These are phyloP conservation scores for Aulostomus chinensis DNA, from an alignment of 2,797 vertebrate genomes.

Conservation along the genomic window DNA sequence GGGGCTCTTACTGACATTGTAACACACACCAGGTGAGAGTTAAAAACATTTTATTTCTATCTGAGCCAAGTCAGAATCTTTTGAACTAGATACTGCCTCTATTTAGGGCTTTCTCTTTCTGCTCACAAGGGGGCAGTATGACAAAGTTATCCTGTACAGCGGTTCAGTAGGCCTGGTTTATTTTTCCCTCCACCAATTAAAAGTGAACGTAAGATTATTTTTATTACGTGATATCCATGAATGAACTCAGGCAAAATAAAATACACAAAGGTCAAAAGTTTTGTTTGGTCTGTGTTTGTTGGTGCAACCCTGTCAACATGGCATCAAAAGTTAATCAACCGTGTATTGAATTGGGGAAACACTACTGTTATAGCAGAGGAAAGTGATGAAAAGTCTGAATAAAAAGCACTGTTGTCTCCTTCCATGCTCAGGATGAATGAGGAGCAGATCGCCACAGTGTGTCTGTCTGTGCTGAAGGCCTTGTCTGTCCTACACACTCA, in stretches of 20 bases:
- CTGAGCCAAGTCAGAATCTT: not conserved
- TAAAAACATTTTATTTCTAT: not conserved
- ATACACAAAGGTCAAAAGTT: too few species aligned
- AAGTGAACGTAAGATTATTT: too few species aligned
- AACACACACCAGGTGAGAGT: conserved; percentile 89
- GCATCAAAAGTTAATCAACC: not conserved
- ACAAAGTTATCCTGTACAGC: not conserved
- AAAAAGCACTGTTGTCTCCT: not conserved
- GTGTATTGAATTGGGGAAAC: not conserved
- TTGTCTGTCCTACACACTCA: conserved; percentile 91
- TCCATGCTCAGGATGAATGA: conserved; percentile 88
- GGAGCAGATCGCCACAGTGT: conserved; percentile 94
- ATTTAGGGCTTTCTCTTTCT: not conserved
- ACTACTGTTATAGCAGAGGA: not conserved
- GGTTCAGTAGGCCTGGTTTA: too few species aligned
- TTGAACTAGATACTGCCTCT: too few species aligned
- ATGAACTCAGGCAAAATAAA: too few species aligned
- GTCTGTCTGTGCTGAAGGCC: conserved; percentile 90
- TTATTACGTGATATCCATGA: too few species aligned
- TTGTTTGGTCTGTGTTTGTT: not conserved
- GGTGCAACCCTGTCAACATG: not conserved
- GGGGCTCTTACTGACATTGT: conserved; percentile 95
- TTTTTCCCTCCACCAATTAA: too few species aligned
- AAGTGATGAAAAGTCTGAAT: not conserved
- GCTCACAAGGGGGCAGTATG: conserved; percentile 63